Conservation (phyloP, 2,797 vertebrate species). For the Tachyglossus aculeatus region DNA sequence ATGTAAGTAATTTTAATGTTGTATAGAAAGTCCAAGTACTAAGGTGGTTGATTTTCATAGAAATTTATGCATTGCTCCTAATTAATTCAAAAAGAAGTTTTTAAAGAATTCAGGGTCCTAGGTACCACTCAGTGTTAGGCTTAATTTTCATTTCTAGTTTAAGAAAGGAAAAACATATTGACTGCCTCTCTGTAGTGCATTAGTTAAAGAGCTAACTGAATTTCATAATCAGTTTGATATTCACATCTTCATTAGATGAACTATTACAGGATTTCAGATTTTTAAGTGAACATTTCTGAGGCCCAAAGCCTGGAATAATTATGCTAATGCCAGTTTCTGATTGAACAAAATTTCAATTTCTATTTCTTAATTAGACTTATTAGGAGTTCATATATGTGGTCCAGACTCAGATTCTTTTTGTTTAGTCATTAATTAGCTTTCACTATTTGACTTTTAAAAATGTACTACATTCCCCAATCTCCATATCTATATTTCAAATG, state of each 20-base stretch:
- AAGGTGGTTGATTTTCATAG: too few relatives aligned
- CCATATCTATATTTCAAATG: background rate
- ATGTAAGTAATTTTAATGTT: too few relatives aligned
- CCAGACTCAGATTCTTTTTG: slow-evolving; percentile 42
- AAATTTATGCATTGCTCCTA: too few relatives aligned
- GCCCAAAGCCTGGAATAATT: slow-evolving; percentile 51
- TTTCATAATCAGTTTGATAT: slow-evolving; percentile 13
- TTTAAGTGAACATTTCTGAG: slow-evolving; percentile 55
- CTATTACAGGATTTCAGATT: slow-evolving; percentile 9
- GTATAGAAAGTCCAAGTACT: too few relatives aligned
- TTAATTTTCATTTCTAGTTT: slow-evolving; percentile 4
- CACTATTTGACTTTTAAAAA: slow-evolving; percentile 35
- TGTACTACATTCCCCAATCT: background rate
- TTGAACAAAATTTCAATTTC: slow-evolving; percentile 33
- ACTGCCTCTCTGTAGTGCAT: background rate
- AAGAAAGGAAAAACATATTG: background rate
- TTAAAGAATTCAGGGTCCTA: too few relatives aligned
- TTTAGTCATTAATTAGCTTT: slow-evolving; percentile 45
- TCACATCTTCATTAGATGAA: slow-evolving; percentile 37
- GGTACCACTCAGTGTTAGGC: background rate
- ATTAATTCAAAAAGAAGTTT: too few relatives aligned
- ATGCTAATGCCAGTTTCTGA: slow-evolving; percentile 46
- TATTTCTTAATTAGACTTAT: slow-evolving; percentile 37
- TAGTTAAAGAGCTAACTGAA: background rate
- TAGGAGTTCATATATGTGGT: slow-evolving; percentile 33